Conservation (phyloP, 92 coral and sea anemone genomes). For the Actinostola sp. region DNA sequence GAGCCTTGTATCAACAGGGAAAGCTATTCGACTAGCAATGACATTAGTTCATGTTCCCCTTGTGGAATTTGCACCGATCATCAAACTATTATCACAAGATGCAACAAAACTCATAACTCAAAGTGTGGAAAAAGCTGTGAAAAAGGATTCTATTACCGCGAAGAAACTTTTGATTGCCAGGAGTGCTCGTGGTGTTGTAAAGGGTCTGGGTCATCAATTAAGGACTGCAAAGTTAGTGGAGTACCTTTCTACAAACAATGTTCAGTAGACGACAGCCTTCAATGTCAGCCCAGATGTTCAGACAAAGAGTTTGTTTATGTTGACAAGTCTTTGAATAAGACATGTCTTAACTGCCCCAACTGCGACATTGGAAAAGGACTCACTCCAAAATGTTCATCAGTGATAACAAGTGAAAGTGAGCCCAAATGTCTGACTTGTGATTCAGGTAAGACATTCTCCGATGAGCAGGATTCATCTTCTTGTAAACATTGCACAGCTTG, state of each 20-base stretch:
- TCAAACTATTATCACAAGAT: conserved; percentile 30
- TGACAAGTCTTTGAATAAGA: conserved; percentile 3
- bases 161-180: conserved; percentile 52
- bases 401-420: conserved; percentile 9
- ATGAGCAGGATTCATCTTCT: conserved; percentile 19
- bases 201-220: conserved; percentile 14
- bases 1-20: conserved; percentile 47
- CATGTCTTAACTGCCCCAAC: conserved; percentile 41
- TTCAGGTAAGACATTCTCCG: conserved; percentile 59
- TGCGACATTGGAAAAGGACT: conserved; percentile 54
- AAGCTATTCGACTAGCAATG: conserved; percentile 45
- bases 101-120: conserved; percentile 52
- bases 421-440: conserved; percentile 45
- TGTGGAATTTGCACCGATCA: conserved; percentile 67
- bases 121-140: conserved; percentile 51
- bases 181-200: conserved; percentile 73
- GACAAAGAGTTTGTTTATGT: conserved; percentile 43
- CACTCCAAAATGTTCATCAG: conserved; percentile 47
- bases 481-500: conserved; percentile 63
- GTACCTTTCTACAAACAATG: conserved; percentile 71
- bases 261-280: conserved; percentile 3
- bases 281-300: conserved; percentile 51
- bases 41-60: conserved; percentile 33
- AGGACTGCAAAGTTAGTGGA: conserved; percentile 26
- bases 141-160: conserved; percentile 45